A percentile compares a stretch with the other conserved stretches of the same genome.
phyloP scores from a whole-genome alignment of 2,797 vertebrate genomes.

The Sebastes hubbsi region DNA sequence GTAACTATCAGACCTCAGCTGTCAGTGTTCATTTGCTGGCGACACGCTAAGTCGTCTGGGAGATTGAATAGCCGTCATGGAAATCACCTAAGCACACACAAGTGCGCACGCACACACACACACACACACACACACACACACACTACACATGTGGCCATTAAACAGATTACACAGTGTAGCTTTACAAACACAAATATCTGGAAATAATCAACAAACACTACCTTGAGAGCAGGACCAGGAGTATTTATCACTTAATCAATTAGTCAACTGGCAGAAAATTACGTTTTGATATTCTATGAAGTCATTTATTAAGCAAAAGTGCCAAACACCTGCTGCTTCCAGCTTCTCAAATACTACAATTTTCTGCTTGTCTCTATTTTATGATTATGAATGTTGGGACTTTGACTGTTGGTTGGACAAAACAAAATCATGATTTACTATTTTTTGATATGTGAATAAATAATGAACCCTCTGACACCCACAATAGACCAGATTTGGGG shows the following conservation, averaged over 20 bases:
- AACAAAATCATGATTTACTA: neutral
- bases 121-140: neutral
- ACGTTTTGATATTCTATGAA: neutral
- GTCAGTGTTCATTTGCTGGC: constrained; percentile 23
- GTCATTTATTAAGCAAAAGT: neutral
- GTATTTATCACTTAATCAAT: neutral
- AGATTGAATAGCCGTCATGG: constrained; percentile 30
- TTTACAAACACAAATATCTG: neutral
- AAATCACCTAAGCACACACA: neutral
- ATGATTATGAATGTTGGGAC: no score
- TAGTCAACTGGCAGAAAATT: neutral
- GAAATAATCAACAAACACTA: neutral
- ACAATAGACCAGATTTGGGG: no score
- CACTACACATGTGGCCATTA: neutral
- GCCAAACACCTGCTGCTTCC: neutral
- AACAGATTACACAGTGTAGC: neutral
- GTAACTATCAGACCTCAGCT: constrained; percentile 1
- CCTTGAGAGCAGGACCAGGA: neutral
- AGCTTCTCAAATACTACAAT: neutral
- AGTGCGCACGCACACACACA: neutral
- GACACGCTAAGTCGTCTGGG: constrained; percentile 6
- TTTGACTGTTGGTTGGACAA: no score
- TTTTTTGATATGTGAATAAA: neutral
- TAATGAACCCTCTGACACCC: neutral
- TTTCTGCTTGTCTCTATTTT: no score